Base-by-base conservation (phyloP, 2,888 invertebrate species). In the Sthenelais limicola region DNA sequence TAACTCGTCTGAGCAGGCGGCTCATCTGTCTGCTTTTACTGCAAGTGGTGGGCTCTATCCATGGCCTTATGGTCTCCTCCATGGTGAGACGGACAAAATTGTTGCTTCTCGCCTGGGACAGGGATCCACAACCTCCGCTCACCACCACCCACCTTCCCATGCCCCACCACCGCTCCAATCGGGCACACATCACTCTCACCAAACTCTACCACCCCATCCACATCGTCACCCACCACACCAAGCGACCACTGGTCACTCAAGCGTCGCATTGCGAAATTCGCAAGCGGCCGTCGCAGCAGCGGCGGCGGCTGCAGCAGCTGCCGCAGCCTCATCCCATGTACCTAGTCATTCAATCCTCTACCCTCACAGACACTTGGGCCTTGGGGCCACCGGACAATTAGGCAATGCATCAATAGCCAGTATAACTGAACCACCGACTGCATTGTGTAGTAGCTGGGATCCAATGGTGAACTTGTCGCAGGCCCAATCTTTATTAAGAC, bases 31-130 rank as follows among this genome's bases (percentile, higher is more conserved):
- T 24, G 62, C 43, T 24, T 35, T 43, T 12, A 62, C 62, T 24
- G 62, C 62, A 1, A 21, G 38, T 26, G 62, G 62, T 12, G 62
- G 62, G 3, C 38, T 62, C 24, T 62, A 62, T 43, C 38, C 62
- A 1, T 62, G 62, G 62, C 38, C 62, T 7, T 62, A 38, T 26
- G 43, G 38, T 28, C 38, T 62, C 24, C 24, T 62, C 38, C 18
- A 35, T n/a, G 62, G 62, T 2, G 62, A 62, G 38, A 43, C 62
- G 18, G 62, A 62, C 38, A 62, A 62, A 43, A 43, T 43, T 26
- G 38, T 62, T 21, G 62, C 38, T 15, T 35, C 38, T 26, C 62
- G 38, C 38, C 62, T 62, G n/a, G n/a, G n/a, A 24, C 62, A 62
- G 62, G 35, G 62, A 12, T 15, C 38, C 43, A 2, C 30, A 4